Base-by-base conservation (phyloP, 2,888 invertebrate species). In the Camptogramma bilineatum region DNA sequence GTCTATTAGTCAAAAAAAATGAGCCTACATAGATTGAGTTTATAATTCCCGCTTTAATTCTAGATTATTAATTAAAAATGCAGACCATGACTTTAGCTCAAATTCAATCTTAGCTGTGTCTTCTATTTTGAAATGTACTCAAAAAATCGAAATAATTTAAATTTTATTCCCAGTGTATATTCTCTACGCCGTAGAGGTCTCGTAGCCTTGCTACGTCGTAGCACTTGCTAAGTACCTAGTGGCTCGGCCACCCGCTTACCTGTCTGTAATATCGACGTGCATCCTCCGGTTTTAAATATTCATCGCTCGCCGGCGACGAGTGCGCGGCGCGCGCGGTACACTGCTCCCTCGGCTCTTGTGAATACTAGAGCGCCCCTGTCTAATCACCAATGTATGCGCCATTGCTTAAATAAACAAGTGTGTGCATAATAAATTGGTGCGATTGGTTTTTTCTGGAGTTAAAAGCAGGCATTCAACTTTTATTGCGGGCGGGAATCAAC, bases 251-350 rank as follows among this genome's bases (percentile, higher is more conserved):
- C 52, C 4, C 24, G 48, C 57, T 62, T 10, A n/a, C 48, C 50
- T 58, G 57, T 52, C 34, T 5, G 28, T 76, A 77, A 77, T 75
- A 78, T 77, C 73, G 74, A 76, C 71, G 74, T 70, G 60, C 69
- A 70, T 75, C 75, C 75, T 78, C 74, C 71, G 73, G 48, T 60
- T 71, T 80, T 60, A 78, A 79, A 76, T 77, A 79, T 80, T 78
- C 73, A 80, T 66, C 68, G 69, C 58, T 62, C 68, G 65, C 67
- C 64, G 64, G 67, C 70, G 71, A 63, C 72, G 73, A 57, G 70
- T 66, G 64, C 69, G 54, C 66, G 58, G 55, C 61, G 65, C 62
- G 66, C 62, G 62, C 53, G 59, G 63, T 77, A 76, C 81, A 79
- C 79, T 79, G 74, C 78, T 75, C 81, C 72, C 79, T 62, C 52